Evolutionary conservation across 2,888 invertebrate species (phyloP).

Genomic region (Drosophila suboccidentalis): DNA sequence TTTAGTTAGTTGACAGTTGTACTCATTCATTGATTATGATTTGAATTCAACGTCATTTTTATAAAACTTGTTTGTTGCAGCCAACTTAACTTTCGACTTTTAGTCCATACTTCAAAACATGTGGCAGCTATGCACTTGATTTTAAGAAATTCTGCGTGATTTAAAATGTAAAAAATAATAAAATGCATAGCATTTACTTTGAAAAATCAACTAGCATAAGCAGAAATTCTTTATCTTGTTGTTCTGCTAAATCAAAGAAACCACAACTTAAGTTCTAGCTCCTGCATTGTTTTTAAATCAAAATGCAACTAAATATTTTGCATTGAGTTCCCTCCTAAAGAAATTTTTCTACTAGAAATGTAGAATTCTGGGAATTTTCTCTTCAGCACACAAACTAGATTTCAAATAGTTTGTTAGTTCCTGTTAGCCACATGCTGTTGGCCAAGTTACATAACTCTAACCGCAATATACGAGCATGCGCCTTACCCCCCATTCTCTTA

Average conservation of each 20-base stretch:
- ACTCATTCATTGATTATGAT: neutral
- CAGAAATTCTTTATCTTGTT: neutral
- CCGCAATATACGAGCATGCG: slow-evolving; percentile 32
- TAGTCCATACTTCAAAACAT: neutral
- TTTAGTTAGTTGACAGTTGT: neutral
- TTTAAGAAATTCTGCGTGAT: neutral
- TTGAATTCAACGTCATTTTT: neutral
- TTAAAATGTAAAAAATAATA: neutral
- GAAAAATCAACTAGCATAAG: neutral
- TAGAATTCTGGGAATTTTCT: slow-evolving; percentile 11
- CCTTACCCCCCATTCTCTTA: neutral
- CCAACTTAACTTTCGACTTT: neutral
- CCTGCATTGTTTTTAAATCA: neutral
- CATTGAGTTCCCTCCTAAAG: neutral
- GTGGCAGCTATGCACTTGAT: neutral
- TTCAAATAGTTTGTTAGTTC: slow-evolving; percentile 18
- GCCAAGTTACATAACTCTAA: slow-evolving; percentile 42
- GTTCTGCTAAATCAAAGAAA: neutral
- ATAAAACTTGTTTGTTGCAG: neutral
- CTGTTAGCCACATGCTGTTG: slow-evolving; percentile 15
- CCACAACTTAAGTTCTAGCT: neutral
- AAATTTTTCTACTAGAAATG: neutral
- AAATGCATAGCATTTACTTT: neutral
- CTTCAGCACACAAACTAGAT: slow-evolving; percentile 1
- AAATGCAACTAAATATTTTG: slow-evolving; percentile 5